Conservation (phyloP, 2,888 invertebrate species). For the Euzophera pinguis region DNA sequence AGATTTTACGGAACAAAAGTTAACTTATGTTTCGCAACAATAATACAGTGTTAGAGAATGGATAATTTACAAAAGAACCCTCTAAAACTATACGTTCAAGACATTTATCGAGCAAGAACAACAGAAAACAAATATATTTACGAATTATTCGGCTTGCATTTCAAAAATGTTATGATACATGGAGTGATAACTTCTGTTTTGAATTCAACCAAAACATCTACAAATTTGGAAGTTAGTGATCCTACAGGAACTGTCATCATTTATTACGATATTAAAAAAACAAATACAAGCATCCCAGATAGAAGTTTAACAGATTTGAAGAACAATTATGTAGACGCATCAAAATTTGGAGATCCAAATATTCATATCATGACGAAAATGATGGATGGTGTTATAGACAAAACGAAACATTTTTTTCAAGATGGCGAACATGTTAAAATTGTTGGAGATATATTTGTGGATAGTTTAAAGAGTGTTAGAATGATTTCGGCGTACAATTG, state of each 20-base stretch:
- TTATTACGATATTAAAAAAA: constrained; percentile 55
- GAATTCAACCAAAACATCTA: constrained; percentile 38
- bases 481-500: constrained; percentile 62
- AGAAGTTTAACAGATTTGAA: constrained; percentile 42
- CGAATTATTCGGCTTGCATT: constrained; percentile 54
- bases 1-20: no score
- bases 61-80: constrained; percentile 42
- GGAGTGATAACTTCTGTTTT: constrained; percentile 59
- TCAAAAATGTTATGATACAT: constrained; percentile 68
- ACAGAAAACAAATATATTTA: constrained; percentile 59
- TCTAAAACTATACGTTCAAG: constrained; percentile 65
- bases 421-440: constrained; percentile 52
- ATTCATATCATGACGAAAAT: constrained; percentile 49
- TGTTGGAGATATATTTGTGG: constrained; percentile 64
- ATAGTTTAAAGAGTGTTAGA: constrained; percentile 42
- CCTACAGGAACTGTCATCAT: constrained; percentile 61
- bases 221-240: constrained; percentile 62
- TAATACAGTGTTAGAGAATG: constrained; percentile 12
- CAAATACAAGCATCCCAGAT: constrained; percentile 37
- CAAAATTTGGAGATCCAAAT: constrained; percentile 46
- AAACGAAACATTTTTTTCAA: constrained; percentile 37
- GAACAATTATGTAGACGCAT: constrained; percentile 38
- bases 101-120: constrained; percentile 59
- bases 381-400: constrained; percentile 40
- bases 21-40: not conserved